Evolutionary conservation across 1,140 invertebrate genomes (phyloP), one percentile per base, ranked within the genome.

Genomic region (Onthophagus taurus): DNA sequence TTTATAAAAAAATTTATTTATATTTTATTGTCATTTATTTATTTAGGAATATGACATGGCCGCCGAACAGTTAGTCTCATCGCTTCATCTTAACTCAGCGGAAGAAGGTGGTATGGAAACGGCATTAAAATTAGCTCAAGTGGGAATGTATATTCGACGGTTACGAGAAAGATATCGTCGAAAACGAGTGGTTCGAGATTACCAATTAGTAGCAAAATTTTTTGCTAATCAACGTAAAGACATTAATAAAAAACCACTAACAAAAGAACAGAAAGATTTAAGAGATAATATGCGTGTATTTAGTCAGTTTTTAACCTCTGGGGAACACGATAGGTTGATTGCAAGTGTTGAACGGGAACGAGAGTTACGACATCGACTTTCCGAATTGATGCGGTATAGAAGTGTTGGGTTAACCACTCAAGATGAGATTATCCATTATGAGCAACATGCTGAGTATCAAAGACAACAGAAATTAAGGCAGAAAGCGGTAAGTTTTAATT

Each of bases 71-170:
- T 69, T 94, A 37, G 83, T 95, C 49, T 90, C 88, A 14, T 81
- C 81, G 14, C 69, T 94, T 42, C 78, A 81, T 24, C 59, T 86
- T 3, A 84, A 83, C 53, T 72, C 71, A 48, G 68, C 77, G 29
- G 86, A 92, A 61, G 89, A 94, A 69, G 87, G 89, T 61, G 89
- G 94, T 53, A 70, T 92, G 44, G 90, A 94, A 68, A 79, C 86
- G 55, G 80, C 79, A 55, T 66, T 85, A 17, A 86, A 87, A 64
- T 62, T 86, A 44, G 73, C 80, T 30, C 80, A 86, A 65, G 86
- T 95, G 31, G 89, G 94, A 61, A 91, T 91, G 70, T 96, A 95
- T 60, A 83, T 82, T 8, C 71, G 86, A 50, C 71, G 88, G 52
- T 69, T 95, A 37, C 70, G 87, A 38, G 91, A 95, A 65, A 72